Base-by-base conservation (phyloP, 2,113 vertebrate genomes). In the Clarias magur region DNA sequence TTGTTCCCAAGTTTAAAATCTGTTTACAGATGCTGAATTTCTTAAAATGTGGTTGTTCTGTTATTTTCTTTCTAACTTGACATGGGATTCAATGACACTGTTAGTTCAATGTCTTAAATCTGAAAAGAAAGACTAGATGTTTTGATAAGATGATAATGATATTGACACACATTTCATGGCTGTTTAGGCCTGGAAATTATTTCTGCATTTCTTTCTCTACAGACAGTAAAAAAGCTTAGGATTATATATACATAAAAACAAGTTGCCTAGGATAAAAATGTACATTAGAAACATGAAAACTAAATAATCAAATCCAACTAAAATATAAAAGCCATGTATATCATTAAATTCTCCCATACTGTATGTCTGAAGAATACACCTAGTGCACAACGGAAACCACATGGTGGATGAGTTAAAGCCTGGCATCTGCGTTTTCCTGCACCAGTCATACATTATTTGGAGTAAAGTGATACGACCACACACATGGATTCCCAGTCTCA, bases 381-480 rank as follows among this genome's bases (percentile, higher is more conserved):
- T 59, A 38, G 25, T 56, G 67, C 38, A 67, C 53, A 84, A 86
- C 12, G 63, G 62, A 83, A 79, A 79, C 62, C 72, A 48, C 79
- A 38, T 62, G 27, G 19, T 56, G 57, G 62, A 72, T 70, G 48
- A 60, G 65, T 80, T 72, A 84, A 48, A 84, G 63, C 83, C 83
- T 62, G 80, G 23, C 23, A 3, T 3, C 67, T 75, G 48, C 23
- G 17, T 16, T 57, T 81, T 59, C 53, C 48, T 53, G 21, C 59
- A 12, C 38, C 17, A 86, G 78, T 78, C 42, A 70, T 78, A 78
- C 62, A 82, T 70, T 79, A 83, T n/a, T 17, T 1, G 8, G 4
- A 30, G 68, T 81, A 85, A 89, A 87, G 25, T 25, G 62, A 88
- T 83, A 78, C 23, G 80, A 86, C 83, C 89, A 83, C 83, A 89